Base-by-base conservation (phyloP, 2,888 invertebrate species). In the Serripes groenlandicus region DNA sequence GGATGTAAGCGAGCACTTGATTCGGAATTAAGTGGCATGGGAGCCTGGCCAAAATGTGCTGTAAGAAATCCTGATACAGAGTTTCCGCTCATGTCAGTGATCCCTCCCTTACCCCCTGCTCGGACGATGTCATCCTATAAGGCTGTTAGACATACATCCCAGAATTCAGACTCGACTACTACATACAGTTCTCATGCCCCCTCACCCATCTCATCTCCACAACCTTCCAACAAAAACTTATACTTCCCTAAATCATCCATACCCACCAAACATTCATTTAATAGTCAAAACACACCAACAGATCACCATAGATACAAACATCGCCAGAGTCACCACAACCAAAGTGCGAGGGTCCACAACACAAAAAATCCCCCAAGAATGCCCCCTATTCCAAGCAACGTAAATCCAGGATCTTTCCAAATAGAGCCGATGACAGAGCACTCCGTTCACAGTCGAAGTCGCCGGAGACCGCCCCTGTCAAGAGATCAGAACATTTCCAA, bases 1-100 rank as follows among this genome's bases (percentile, higher is more conserved):
- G 81, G 76, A 15, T 71, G 77, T 26, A 71, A 69, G 26, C 71
- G 80, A 64, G 85, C 87, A 71, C 80, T 87, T 52, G 91, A 92
- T 35, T 80, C 80, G 52, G 91, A 91, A 76, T 97, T 98, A 93
- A 98, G 98, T 87, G 98, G 98, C 37, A 98, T 98, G 0, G 98
- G 98, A 37, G 98, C 98, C 0, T 99, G 99, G 99, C 99, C 99
- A 0, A 98, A 98, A 94, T 98, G 98, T 32, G 86, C 75, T 64
- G 78, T 85, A 82, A 87, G 87, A 76, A 85, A 81, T 75, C 71
- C 74, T n/a, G 74, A 76, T 18, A 54, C 76, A 68, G 83, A 86
- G 18, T 28, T 60, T 58, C 71, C 79, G n/a, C 74, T 76, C 2
- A 70, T 75, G 21, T 81, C 82, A 30, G 85, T 88, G 72, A 81